Evolutionary conservation across 2,797 vertebrate species (phyloP).

Genomic region (Eulemur coronatus): DNA sequence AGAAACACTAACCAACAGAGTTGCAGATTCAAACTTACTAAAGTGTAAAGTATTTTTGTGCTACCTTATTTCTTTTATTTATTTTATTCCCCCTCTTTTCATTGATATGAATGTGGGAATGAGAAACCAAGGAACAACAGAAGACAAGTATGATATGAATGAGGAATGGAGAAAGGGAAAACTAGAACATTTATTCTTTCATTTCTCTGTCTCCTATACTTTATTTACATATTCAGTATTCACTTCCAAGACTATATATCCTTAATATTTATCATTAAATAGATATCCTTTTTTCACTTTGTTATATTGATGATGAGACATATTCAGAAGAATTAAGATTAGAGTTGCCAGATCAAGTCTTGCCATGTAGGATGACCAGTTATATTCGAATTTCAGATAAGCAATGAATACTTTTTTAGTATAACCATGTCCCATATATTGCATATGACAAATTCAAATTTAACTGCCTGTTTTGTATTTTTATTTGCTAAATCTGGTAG

Average conservation of each 20-base stretch:
- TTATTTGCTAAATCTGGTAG: constrained; percentile 36
- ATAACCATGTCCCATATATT: constrained; percentile 17
- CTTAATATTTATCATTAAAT: neutral
- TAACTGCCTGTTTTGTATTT: neutral
- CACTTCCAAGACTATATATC: neutral
- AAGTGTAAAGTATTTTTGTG: neutral
- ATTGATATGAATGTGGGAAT: neutral
- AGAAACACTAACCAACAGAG: constrained; percentile 5
- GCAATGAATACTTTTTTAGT: neutral
- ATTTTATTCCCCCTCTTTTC: neutral
- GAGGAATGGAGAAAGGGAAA: neutral
- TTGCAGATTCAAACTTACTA: neutral
- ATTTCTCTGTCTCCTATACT: neutral
- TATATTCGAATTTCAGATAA: constrained; percentile 32
- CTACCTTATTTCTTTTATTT: neutral
- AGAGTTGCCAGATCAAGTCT: neutral
- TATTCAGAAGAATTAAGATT: constrained; percentile 5
- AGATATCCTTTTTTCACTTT: neutral
- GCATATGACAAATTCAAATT: constrained; percentile 11
- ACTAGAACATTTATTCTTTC: neutral
- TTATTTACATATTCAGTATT: constrained; percentile 26
- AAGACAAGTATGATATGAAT: neutral
- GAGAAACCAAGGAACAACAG: neutral
- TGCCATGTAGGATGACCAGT: neutral
- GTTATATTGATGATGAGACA: neutral